phyloP scores from a whole-genome alignment of 2,888 invertebrate genomes.

The Alloscopus bannaensis region DNA sequence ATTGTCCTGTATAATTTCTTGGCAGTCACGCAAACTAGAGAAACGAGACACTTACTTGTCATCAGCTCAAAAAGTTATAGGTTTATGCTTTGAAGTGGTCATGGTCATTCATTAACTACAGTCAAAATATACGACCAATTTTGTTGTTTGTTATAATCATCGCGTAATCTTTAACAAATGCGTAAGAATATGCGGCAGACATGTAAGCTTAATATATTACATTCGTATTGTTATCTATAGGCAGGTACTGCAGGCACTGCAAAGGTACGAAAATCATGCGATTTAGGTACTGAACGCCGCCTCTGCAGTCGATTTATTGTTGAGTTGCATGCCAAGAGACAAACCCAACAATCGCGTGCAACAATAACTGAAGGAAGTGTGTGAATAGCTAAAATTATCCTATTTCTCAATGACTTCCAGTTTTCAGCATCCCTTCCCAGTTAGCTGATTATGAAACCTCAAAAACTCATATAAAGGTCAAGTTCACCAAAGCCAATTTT shows the following conservation, averaged over 20 bases:
- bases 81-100: too few species aligned
- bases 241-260: too few species aligned
- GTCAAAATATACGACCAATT: not conserved
- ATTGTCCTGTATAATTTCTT: too few species aligned
- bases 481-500: conserved; percentile 7
- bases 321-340: too few species aligned
- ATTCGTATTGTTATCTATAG: not conserved
- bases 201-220: not conserved
- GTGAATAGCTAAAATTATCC: too few species aligned
- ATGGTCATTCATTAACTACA: not conserved
- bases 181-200: not conserved
- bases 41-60: not conserved
- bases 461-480: conserved; percentile 22
- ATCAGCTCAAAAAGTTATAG: not conserved
- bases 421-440: conserved; percentile 18
- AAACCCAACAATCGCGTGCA: too few species aligned
- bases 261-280: not conserved
- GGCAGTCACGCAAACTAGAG: not conserved
- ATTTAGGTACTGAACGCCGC: too few species aligned
- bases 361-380: too few species aligned
- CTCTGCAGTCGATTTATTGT: too few species aligned
- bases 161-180: not conserved
- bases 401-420: conserved; percentile 52
- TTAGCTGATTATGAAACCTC: not conserved
- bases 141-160: not conserved